These are phyloP conservation scores for Phania funesta DNA, from an alignment of 2,888 invertebrate species.

Conservation along the genomic window DNA sequence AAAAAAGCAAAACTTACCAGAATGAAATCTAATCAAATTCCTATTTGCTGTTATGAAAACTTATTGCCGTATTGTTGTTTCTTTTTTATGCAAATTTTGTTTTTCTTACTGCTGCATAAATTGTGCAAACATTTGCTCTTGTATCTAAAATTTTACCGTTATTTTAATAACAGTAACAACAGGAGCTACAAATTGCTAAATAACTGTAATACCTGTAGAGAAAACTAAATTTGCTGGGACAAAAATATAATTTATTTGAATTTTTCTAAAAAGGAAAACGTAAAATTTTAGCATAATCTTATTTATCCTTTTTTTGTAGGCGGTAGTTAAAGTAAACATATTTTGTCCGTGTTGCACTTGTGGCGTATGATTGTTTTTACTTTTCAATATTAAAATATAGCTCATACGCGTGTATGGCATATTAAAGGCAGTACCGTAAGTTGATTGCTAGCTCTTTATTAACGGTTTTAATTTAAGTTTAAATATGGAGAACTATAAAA, in stretches of 20 bases:
- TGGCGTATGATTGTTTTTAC: too few species aligned
- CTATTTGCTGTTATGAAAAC: slow-evolving; percentile 38
- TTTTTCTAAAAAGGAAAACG: neutral
- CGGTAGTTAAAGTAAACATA: too few species aligned
- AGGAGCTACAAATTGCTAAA: slow-evolving; percentile 45
- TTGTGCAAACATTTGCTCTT: slow-evolving; percentile 10
- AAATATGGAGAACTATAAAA: too few species aligned
- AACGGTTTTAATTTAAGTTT: too few species aligned
- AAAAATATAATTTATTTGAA: neutral
- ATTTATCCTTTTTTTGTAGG: too few species aligned
- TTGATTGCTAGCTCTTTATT: too few species aligned
- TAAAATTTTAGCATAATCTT: too few species aligned
- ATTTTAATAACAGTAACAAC: slow-evolving; percentile 14
- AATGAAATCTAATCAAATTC: slow-evolving; percentile 53
- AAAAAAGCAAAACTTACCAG: neutral
- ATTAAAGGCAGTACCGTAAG: too few species aligned
- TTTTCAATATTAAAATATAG: too few species aligned
- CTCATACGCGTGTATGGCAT: too few species aligned
- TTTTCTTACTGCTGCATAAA: neutral
- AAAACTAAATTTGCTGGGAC: neutral
- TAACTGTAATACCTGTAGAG: slow-evolving; percentile 16
- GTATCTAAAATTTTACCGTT: neutral
- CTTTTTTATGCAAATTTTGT: neutral
- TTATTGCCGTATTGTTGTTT: slow-evolving; percentile 7
- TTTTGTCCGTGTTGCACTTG: too few species aligned